Conservation (phyloP, 2,113 vertebrate species). For the Dryoscopus gambensis region DNA sequence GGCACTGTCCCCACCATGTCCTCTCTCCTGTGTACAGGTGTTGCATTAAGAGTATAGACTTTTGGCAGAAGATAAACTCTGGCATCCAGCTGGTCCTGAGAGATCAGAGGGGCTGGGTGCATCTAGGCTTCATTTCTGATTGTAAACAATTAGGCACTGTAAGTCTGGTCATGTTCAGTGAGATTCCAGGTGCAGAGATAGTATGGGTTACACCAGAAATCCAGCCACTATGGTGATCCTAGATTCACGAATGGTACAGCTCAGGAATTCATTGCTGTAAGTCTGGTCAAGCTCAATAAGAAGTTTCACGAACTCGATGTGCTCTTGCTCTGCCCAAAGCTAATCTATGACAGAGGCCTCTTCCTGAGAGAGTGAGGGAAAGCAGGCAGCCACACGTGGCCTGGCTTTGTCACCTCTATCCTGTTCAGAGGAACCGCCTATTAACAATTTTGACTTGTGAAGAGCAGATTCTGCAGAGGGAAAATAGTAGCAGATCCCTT, state of each 20-base stretch:
- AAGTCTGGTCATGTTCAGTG: background rate
- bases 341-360: background rate
- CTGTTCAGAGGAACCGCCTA: background rate
- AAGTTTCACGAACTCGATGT: background rate
- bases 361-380: background rate
- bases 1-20: fast-evolving
- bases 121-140: background rate
- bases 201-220: background rate
- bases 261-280: background rate
- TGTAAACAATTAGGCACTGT: background rate
- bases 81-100: background rate
- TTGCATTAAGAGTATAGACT: background rate
- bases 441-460: background rate
- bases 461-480: background rate
- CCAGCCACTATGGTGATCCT: fast-evolving
- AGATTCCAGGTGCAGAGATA: background rate
- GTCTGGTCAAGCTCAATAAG: background rate
- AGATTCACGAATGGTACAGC: fast-evolving
- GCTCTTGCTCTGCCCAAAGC: background rate
- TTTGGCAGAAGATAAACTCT: background rate
- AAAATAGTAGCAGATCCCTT: background rate
- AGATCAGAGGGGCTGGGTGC: background rate
- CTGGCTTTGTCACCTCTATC: background rate
- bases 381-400: background rate
- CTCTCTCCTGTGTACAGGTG: background rate